phyloP scores from a whole-genome alignment of 2,888 invertebrate species.

The Ptilodon capucinus region DNA sequence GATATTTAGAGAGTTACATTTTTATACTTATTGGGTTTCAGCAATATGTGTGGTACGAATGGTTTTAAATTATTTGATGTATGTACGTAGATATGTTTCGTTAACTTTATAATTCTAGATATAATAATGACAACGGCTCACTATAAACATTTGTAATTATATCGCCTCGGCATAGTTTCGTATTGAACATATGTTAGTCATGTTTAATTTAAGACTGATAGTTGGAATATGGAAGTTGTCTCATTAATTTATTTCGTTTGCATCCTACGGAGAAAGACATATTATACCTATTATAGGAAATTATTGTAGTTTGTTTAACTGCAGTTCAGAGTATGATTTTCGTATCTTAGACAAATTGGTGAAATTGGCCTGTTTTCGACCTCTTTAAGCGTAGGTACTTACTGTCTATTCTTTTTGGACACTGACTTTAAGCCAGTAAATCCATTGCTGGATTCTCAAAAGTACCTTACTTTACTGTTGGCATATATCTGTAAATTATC shows the following conservation, averaged over 20 bases:
- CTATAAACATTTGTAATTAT: conserved; percentile 20
- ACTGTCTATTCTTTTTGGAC: not conserved
- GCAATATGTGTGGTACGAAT: not conserved
- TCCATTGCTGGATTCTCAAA: no score
- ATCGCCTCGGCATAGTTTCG: conserved; percentile 28
- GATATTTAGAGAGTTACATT: no score
- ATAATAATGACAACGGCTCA: conserved; percentile 37
- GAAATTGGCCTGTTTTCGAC: no score
- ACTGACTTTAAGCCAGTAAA: no score
- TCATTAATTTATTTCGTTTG: conserved; percentile 47
- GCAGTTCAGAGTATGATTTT: not conserved
- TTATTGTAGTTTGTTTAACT: not conserved
- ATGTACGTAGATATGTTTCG: not conserved
- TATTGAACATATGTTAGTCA: conserved; percentile 43
- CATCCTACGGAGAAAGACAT: conserved; percentile 43
- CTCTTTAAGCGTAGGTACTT: no score
- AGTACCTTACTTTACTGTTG: no score
- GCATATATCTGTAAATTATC: no score
- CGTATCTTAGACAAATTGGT: no score
- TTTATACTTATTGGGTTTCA: not conserved
- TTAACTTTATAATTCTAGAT: conserved; percentile 1
- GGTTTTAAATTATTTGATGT: not conserved
- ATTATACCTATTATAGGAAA: conserved; percentile 11
- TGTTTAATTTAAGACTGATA: conserved; percentile 73
- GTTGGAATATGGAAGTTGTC: conserved; percentile 47